Percentiles rank a stretch among this genome's conserved stretches.
These are phyloP conservation scores for Dioctria rufipes DNA, from an alignment of 2,888 invertebrate species.

Conservation along the genomic window DNA sequence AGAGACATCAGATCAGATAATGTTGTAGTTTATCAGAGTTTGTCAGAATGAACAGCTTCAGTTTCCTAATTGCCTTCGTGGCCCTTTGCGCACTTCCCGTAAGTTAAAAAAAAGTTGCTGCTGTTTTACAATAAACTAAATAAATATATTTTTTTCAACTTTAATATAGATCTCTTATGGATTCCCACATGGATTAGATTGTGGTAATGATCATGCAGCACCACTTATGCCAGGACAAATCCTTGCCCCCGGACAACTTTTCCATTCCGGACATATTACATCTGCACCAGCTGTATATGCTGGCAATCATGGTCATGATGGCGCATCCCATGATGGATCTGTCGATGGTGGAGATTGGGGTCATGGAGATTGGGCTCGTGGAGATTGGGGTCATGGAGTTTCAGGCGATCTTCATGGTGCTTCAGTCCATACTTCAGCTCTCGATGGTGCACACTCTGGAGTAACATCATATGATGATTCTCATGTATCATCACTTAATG, in stretches of 20 bases:
- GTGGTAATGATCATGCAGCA: neutral
- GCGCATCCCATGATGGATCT: neutral
- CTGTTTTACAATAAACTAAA: neutral
- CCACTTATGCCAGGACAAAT: constrained; percentile 10
- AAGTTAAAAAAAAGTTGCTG: constrained; percentile 6
- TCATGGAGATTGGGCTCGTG: neutral
- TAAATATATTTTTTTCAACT: constrained; percentile 6
- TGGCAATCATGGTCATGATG: neutral
- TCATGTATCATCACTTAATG: neutral
- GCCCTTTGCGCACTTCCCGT: constrained; percentile 12
- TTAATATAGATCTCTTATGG: constrained; percentile 9
- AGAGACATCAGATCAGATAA: constrained; percentile 26
- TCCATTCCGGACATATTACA: neutral
- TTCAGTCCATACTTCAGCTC: too few relatives aligned
- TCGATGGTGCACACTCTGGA: neutral
- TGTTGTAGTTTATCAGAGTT: constrained; percentile 26
- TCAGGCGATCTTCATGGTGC: neutral
- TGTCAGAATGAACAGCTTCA: constrained; percentile 45
- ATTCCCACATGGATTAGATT: neutral
- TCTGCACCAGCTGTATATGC: neutral
- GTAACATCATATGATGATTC: neutral
- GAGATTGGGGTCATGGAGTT: neutral
- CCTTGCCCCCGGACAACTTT: constrained; percentile 1
- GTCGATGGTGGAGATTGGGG: neutral
- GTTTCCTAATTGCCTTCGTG: constrained; percentile 44